Base-by-base conservation (phyloP, 2,888 invertebrate species). In the Lacanobia wlatinum region DNA sequence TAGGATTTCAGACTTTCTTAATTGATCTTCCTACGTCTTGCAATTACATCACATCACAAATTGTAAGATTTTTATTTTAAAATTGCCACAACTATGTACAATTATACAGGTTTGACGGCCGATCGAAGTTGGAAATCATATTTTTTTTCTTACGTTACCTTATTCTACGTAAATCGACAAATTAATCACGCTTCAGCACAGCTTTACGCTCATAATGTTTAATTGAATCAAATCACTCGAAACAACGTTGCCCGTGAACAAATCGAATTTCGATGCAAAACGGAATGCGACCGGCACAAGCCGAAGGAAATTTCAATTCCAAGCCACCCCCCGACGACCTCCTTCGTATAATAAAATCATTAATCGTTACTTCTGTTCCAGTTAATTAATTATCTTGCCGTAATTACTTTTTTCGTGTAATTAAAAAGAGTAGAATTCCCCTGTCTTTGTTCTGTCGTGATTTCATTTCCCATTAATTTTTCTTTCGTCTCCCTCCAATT, bases 401-500 rank as follows among this genome's bases (percentile, higher is more conserved):
- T 96, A 96, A 96, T 96, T 96, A 96, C 96, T 96, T 96, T 96
- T 96, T 96, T 96, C 95, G 95, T 96, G 95, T 96, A 96, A 96
- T 96, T 96, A 96, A 96, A 90, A 96, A 96, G 95, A 96, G 95
- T 96, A 95, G 95, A 96, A 94, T 94, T 94, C 95, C 93, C 95
- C 94, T 95, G 96, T 95, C 96, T 96, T 96, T 95, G 95, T 95
- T 92, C 94, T 92, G 94, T 93, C 94, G 93, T 95, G 96, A 96
- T 96, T 96, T 95, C 95, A 95, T 95, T 96, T 96, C 95, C 94
- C 94, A 96, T 96, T 96, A 96, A 95, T 96, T 96, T 96, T 95
- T 96, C 95, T 96, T 96, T 95, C 93, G 92, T 91, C 96, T 97
- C 94, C 97, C 97, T 97, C 97, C 97, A 94, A 96, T 95, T 96